Conservation (phyloP, 2,797 vertebrate species). For the Oreortyx pictus region DNA sequence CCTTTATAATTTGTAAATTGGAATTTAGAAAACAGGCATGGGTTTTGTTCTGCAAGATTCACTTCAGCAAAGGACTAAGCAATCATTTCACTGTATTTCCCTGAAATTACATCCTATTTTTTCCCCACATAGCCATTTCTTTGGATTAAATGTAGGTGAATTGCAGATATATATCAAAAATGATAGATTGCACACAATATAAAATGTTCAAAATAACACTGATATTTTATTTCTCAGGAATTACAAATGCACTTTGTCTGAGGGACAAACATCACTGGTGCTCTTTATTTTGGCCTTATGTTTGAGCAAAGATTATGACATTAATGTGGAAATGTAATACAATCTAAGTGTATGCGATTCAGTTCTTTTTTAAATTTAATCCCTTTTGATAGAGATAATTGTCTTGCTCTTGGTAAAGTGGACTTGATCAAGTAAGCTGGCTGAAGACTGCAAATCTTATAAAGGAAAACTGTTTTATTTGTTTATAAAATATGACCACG, state of each 20-base stretch:
- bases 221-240: neutral
- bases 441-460: neutral
- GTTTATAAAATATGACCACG: neutral
- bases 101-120: neutral
- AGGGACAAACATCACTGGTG: neutral
- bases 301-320: neutral
- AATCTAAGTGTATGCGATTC: neutral
- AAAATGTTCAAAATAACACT: neutral
- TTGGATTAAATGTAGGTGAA: neutral
- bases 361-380: constrained; percentile 13
- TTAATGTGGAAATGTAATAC: too few species aligned
- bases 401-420: neutral
- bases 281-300: neutral
- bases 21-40: neutral
- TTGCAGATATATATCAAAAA: neutral
- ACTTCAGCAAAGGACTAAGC: neutral
- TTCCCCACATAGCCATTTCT: neutral
- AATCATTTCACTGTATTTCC: neutral
- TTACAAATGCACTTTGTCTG: neutral
- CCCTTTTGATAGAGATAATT: constrained; percentile 12
- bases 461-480: neutral
- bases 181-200: neutral
- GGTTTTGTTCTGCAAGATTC: neutral
- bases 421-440: neutral
- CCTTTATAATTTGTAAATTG: neutral